Evolutionary conservation across 2,797 vertebrate species (phyloP).

Genomic region (Hippopotamyrus pictus): DNA sequence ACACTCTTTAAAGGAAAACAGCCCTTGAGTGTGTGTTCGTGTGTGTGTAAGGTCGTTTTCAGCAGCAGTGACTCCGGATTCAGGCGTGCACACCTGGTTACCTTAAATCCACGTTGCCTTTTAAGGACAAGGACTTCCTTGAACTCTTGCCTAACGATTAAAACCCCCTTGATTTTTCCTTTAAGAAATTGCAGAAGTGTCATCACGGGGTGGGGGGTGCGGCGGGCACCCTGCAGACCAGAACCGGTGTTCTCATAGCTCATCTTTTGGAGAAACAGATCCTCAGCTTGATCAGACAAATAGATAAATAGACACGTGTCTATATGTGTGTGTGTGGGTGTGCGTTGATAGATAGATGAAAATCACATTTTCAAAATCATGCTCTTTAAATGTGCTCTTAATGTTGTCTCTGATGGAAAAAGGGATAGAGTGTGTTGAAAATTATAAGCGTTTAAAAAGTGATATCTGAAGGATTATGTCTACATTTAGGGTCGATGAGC

Average conservation of each 20-base stretch:
- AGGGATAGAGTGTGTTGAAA: neutral
- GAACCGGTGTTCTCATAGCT: neutral
- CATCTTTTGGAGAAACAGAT: neutral
- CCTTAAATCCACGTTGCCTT: neutral
- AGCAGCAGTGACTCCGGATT: neutral
- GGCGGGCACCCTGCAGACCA: neutral
- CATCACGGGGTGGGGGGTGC: neutral
- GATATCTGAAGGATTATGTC: neutral
- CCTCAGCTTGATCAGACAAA: neutral
- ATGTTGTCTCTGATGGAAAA: neutral
- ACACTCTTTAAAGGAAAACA: neutral
- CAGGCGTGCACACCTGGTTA: conserved; percentile 14
- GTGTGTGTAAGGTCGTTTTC: neutral
- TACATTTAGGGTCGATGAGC: neutral
- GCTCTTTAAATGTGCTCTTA: neutral
- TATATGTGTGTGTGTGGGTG: neutral
- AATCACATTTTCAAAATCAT: neutral
- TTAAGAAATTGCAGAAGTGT: neutral
- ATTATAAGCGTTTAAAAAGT: neutral
- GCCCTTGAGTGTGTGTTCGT: conserved; percentile 2
- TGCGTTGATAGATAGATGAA: neutral
- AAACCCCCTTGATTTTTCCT: neutral
- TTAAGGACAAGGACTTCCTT: conserved; percentile 8
- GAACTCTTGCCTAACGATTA: neutral
- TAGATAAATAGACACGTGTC: neutral